Evolutionary conservation across 2,888 invertebrate genomes (phyloP), one percentile per base, ranked within the genome.

Genomic region (Netelia inedita): DNA sequence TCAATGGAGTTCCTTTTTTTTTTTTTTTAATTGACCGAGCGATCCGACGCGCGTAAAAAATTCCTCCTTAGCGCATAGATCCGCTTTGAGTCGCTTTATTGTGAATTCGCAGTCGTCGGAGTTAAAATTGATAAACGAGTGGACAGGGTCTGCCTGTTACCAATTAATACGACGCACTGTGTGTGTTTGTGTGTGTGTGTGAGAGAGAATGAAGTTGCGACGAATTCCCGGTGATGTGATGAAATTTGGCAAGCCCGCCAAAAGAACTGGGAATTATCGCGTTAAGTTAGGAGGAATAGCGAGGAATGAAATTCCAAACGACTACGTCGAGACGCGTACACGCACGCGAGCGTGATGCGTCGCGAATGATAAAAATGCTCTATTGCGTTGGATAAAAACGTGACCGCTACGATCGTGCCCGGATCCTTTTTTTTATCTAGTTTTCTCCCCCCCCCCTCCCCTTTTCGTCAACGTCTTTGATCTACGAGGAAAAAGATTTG

Each of bases 301-400:
- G 65, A 35, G 46, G 11, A 50, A 80, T 43, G 41, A 73, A 71
- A 59, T 83, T 55, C 50, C 28, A 28, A 28, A 41, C 69, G 19
- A 83, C 28, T 16, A 63, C 75, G 28, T 28, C 28, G 28, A 28
- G 28, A 46, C 11, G 11, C 46, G 46, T 46, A 46, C 43, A 9
- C 21, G 43, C 10, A 55, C 9, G 53, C 3, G 41, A 41, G 28
- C 50, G 55, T 57, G 65, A 19, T 55, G 53, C 55, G 41, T 23
- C 74, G 14, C 28, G 16, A 11, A 53, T 43, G 82, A 57, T 53
- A 86, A 85, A 88, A 89, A 85, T 88, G 88, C 88, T 28, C 28
- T 89, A 88, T 88, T 88, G 85, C 82, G 71, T 84, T 79, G 57
- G 57, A 82, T 50, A 79, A 68, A 68, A 83, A 65, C 73, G 80